Percentiles rank a stretch among this genome's conserved stretches.
Conservation (phyloP, 2,888 invertebrate genomes). For the Linyphia triangularis region DNA sequence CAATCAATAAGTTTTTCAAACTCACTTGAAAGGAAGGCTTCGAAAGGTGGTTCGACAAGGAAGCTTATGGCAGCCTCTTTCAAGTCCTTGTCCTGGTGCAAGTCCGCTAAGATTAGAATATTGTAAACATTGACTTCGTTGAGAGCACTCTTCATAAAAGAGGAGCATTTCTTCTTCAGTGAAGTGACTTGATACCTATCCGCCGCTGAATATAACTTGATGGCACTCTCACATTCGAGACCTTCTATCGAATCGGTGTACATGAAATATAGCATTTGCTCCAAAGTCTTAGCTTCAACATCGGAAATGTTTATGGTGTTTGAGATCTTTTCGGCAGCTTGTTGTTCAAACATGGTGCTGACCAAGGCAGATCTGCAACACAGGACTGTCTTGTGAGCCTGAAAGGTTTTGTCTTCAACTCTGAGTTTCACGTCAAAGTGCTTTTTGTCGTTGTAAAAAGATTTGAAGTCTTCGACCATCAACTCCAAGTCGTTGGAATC, state of each 20-base stretch:
- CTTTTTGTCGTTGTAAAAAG: constrained; percentile 15
- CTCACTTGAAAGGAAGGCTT: background rate
- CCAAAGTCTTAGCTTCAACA: background rate
- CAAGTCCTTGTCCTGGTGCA: constrained; percentile 10
- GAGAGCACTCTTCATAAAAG: background rate
- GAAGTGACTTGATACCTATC: constrained; percentile 15
- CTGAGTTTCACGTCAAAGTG: background rate
- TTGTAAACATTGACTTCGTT: background rate
- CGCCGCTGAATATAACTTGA: constrained; percentile 1
- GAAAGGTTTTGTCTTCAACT: background rate
- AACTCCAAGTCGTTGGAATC: background rate
- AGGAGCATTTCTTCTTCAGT: background rate
- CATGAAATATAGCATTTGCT: constrained; percentile 17
- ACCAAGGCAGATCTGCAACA: background rate
- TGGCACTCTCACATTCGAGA: background rate
- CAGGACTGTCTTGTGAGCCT: constrained; percentile 4
- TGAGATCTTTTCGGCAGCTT: constrained; percentile 12
- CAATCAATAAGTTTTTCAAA: background rate
- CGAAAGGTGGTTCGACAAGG: constrained; percentile 3
- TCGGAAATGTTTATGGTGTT: constrained; percentile 1
- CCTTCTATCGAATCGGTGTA: background rate
- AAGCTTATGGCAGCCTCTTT: background rate
- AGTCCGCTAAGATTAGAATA: background rate
- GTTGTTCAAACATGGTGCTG: constrained; percentile 14
- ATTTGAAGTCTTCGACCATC: background rate